Conservation (phyloP, 2,888 invertebrate species). For the Ommatoiulus sabulosus region DNA sequence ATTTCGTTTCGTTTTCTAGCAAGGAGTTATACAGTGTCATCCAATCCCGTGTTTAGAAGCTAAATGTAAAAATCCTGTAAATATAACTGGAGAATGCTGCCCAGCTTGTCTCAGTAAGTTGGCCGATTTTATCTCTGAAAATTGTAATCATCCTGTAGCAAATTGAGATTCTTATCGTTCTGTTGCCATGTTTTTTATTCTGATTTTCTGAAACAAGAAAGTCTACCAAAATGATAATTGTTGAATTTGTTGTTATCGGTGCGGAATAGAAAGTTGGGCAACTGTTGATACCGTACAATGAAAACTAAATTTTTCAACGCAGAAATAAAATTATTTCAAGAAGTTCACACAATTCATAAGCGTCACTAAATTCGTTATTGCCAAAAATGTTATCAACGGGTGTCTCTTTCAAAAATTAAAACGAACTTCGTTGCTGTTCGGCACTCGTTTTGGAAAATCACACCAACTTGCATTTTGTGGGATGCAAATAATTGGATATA, state of each 20-base stretch:
- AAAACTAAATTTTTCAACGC: too few species aligned
- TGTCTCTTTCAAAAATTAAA: not conserved
- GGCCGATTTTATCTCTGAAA: not conserved
- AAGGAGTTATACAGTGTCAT: constrained; percentile 84
- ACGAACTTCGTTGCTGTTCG: not conserved
- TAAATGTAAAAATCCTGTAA: constrained; percentile 84
- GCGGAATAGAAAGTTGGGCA: too few species aligned
- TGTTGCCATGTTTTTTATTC: too few species aligned
- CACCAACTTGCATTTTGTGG: not conserved
- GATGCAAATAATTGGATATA: not conserved
- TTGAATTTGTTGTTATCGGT: too few species aligned
- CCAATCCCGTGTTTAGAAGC: constrained; percentile 83
- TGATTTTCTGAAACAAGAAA: too few species aligned
- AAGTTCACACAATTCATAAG: too few species aligned
- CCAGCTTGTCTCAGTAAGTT: constrained; percentile 86
- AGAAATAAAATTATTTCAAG: too few species aligned
- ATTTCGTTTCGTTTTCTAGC: constrained; percentile 41
- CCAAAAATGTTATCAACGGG: too few species aligned
- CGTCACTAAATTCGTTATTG: too few species aligned
- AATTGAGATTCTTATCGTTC: too few species aligned
- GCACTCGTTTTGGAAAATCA: not conserved
- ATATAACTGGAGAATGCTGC: constrained; percentile 83
- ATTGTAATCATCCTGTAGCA: not conserved
- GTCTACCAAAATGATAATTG: too few species aligned
- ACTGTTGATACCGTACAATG: too few species aligned